Evolutionary conservation across 2,113 vertebrate genomes (phyloP), one percentile per base, ranked within the genome.

Genomic region (Plestiodon gilberti): DNA sequence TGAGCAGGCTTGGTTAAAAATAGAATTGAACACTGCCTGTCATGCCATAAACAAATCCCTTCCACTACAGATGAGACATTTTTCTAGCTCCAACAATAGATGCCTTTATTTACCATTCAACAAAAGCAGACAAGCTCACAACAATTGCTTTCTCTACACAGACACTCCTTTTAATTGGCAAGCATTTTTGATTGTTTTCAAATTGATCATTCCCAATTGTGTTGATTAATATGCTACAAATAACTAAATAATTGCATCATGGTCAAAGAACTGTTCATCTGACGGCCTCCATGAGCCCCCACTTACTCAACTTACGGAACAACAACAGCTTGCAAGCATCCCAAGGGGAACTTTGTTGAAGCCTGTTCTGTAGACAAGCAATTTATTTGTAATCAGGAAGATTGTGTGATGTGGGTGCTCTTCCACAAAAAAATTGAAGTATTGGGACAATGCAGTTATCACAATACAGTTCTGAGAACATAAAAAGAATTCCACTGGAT

Each of bases 81-180:
- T 78, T 92, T 87, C 87, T 88, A 0, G 35, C 90, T 90, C 77
- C 83, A 89, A 93, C 92, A 94, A 93, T 93, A 88, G 88, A 80
- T 90, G 90, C 93, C 90, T 93, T 94, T 95, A 90, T 93, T 93
- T 94, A 87, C 90, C 92, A 62, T 82, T 90, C 62, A 61, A 85
- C 89, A 91, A 92, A 87, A 87, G 40, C 69, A 86, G 81, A 93
- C 81, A 91, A 89, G 92, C 88, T 90, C 38, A 0, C 79, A 93
- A 94, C 92, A 95, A 89, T 84, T 75, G 70, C 83, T 89, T 85
- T 92, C 91, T 93, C 87, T 94, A 35, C 55, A 89, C 73, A 85
- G 83, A 91, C 86, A 87, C 80, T 87, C 90, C 67, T 91, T 93
- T 86, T 90, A 94, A 93, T 90, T 92, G 93, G 86, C 85, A 88